These are phyloP conservation scores for Tillus elongatus DNA, from an alignment of 2,888 invertebrate species.

Conservation along the genomic window DNA sequence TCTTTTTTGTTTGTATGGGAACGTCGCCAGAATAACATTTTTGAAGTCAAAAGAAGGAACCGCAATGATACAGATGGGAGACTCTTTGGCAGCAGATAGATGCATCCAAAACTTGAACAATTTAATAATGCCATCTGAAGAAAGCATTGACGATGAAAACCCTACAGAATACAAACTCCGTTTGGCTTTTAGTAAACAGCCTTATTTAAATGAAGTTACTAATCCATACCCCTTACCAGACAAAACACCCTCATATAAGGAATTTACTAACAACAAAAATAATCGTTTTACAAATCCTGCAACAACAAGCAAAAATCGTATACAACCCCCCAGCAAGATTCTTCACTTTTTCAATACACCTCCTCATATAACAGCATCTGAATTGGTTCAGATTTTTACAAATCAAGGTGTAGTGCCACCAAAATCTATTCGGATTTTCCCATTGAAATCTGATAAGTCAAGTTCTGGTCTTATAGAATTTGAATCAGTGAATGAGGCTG, in stretches of 20 bases:
- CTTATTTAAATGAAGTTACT: slow-evolving; percentile 89
- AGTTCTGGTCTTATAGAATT: slow-evolving; percentile 94
- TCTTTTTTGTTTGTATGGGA: too few relatives aligned
- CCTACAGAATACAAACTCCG: slow-evolving; percentile 53
- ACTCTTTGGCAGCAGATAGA: slow-evolving; percentile 86
- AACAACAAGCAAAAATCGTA: slow-evolving; percentile 95
- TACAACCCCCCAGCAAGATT: slow-evolving; percentile 93
- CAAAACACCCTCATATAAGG: slow-evolving; percentile 94
- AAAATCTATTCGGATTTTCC: slow-evolving; percentile 83
- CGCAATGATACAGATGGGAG: slow-evolving; percentile 99
- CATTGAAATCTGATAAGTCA: slow-evolving; percentile 79
- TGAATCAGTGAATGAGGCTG: slow-evolving; percentile 81
- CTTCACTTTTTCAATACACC: slow-evolving; percentile 99
- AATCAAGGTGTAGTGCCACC: slow-evolving; percentile 78
- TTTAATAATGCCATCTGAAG: slow-evolving; percentile 63
- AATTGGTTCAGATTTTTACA: slow-evolving; percentile 79
- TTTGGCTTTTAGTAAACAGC: slow-evolving; percentile 79
- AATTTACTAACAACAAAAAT: slow-evolving; percentile 93
- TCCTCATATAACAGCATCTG: slow-evolving; percentile 85
- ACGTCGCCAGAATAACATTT: too few relatives aligned
- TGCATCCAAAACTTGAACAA: slow-evolving; percentile 93
- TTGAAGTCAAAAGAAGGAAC: slow-evolving; percentile 97
- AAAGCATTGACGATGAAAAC: slow-evolving; percentile 17
- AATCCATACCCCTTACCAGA: slow-evolving; percentile 93
- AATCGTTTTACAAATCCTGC: slow-evolving; percentile 94